A percentile compares a stretch with the other conserved stretches of the same genome.
Evolutionary conservation across 2,888 invertebrate genomes (phyloP).

Genomic region (Chelonus formosanus): DNA sequence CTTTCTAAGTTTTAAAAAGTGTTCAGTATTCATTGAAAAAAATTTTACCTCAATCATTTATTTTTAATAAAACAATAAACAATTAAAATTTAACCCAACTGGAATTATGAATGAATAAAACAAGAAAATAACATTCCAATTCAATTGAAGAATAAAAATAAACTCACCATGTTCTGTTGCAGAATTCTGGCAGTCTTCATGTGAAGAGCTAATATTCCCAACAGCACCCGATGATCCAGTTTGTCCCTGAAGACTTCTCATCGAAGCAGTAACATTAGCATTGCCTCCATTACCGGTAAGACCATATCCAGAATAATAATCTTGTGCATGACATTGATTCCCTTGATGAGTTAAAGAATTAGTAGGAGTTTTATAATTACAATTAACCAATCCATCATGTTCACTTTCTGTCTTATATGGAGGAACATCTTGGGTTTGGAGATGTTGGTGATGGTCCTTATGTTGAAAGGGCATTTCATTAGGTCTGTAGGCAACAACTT

Average conservation of each 20-base stretch:
- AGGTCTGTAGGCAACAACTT: slow-evolving; percentile 44
- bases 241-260: slow-evolving; percentile 52
- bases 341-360: slow-evolving; percentile 14
- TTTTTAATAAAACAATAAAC: too few species aligned
- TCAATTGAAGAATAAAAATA: not conserved
- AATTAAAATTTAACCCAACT: too few species aligned
- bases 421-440: slow-evolving; percentile 45
- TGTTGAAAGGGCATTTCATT: slow-evolving; percentile 42
- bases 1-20: too few species aligned
- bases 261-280: slow-evolving; percentile 47
- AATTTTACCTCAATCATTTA: too few species aligned
- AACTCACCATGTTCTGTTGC: slow-evolving; percentile 57
- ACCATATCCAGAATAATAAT: slow-evolving; percentile 59
- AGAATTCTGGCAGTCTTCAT: slow-evolving; percentile 56
- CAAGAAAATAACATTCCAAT: not conserved
- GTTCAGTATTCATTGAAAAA: too few species aligned
- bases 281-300: slow-evolving; percentile 44
- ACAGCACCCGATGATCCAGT: slow-evolving; percentile 49
- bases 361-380: slow-evolving; percentile 42
- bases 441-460: slow-evolving; percentile 51
- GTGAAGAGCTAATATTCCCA: slow-evolving; percentile 51
- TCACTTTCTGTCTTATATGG: slow-evolving; percentile 48
- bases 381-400: slow-evolving; percentile 44
- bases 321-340: slow-evolving; percentile 39
- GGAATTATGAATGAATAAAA: too few species aligned